Base-by-base conservation (phyloP, 2,797 vertebrate genomes). In the Sebastes wilsoni region DNA sequence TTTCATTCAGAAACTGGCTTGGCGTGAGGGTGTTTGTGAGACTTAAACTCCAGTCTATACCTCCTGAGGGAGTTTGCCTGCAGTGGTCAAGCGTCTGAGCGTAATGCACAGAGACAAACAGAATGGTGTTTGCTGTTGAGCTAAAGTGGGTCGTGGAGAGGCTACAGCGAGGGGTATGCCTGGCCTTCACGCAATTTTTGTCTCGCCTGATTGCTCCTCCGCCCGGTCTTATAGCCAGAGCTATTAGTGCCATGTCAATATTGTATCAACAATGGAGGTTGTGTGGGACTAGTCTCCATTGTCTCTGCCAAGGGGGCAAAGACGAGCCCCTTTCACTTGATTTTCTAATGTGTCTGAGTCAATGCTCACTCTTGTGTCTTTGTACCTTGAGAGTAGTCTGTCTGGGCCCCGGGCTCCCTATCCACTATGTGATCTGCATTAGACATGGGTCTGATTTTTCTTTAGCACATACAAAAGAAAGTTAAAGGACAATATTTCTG, bases 221-320 rank as follows among this genome's bases (percentile, higher is more conserved):
- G 25, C 68, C 54, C 72, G 61, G 79, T 88, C 77, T 67, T 55
- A 56, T 68, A 87, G 80, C 68, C 79, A 69, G 69, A 76, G 82
- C 87, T 88, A 93, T 94, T 94, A 94, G 80, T 91, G 91, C 88
- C 90, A 84, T 92, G 91, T 94, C 94, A 94, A 92, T 93, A 93
- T 93, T 92, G 80, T 83, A 92, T 64, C 90, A 94, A 93, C 94
- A 94, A 88, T 87, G 64, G 76, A 77, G 81, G 80, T 65, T 82
- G 84, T 84, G 42, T 54, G 30, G 38, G 65, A 81, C 81, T 60
- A 16, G 67, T 73, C 77, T 79, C 67, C 71, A 67, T 82, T 81
- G 82, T 90, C 85, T 83, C 66, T 75, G 78, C 80, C 91, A 66
- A 30, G 27, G 71, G 86, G 90, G 79, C 52, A 85, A 75, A 84